Evolutionary conservation across 2,113 vertebrate species (phyloP).

Genomic region (Candoia aspera): DNA sequence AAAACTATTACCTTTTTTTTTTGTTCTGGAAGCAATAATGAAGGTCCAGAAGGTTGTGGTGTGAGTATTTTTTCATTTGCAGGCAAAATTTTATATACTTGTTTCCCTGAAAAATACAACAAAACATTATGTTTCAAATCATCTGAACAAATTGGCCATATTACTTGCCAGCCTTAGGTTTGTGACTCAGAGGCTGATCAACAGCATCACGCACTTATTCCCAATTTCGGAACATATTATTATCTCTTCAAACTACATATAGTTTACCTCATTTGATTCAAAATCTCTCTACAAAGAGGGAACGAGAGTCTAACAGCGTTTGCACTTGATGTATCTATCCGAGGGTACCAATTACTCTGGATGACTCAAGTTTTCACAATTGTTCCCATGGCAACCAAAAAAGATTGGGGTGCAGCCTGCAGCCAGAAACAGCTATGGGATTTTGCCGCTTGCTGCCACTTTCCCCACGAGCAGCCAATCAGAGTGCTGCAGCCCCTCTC

Average conservation of each 20-base stretch:
- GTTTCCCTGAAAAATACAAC: conserved; percentile 68
- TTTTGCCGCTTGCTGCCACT: neutral
- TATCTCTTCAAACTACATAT: neutral
- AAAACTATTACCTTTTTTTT: conserved; percentile 68
- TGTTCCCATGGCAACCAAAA: conserved; percentile 2
- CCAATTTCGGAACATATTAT: neutral
- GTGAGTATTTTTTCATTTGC: conserved; percentile 63
- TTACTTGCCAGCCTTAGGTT: neutral
- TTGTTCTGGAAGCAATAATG: conserved; percentile 42
- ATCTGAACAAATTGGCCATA: conserved; percentile 8
- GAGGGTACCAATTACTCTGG: neutral
- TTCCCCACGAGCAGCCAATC: neutral
- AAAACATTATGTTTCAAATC: conserved; percentile 49
- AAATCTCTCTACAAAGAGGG: neutral
- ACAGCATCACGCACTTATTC: neutral
- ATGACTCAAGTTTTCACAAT: conserved; percentile 1
- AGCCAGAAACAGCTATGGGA: conserved; percentile 1
- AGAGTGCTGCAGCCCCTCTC: neutral
- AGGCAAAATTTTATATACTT: conserved; percentile 64
- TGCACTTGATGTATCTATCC: neutral
- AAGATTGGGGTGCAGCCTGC: conserved; percentile 8
- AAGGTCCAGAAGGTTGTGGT: conserved; percentile 21
- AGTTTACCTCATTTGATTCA: neutral
- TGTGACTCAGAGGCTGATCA: neutral
- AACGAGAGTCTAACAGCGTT: neutral